phyloP scores from a whole-genome alignment of 2,888 invertebrate genomes.

The Lagria hirta region DNA sequence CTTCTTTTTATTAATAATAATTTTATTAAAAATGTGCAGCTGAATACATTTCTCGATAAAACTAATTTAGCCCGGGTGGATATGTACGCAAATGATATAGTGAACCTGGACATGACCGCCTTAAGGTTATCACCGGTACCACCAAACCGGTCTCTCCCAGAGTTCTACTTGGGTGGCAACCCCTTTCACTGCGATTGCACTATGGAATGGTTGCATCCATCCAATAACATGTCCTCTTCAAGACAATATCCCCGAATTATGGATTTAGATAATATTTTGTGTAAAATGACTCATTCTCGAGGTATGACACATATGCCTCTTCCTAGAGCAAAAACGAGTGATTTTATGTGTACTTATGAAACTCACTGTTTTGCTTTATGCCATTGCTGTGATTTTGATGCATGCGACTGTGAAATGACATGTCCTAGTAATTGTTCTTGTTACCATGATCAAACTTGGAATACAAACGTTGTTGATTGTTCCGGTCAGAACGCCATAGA shows the following conservation, averaged over 20 bases:
- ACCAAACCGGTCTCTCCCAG: constrained; percentile 73
- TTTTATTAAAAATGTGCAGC: constrained; percentile 75
- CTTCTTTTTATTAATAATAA: constrained; percentile 87
- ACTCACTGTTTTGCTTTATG: constrained; percentile 93
- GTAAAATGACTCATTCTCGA: constrained; percentile 81
- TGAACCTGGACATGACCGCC: constrained; percentile 79
- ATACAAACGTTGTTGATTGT: constrained; percentile 90
- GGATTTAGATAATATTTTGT: constrained; percentile 86
- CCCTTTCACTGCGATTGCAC: constrained; percentile 94
- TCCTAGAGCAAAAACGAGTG: constrained; percentile 73
- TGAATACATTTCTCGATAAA: constrained; percentile 86
- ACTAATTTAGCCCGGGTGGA: constrained; percentile 82
- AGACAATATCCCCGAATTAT: constrained; percentile 85
- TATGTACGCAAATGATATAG: constrained; percentile 85
- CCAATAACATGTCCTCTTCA: constrained; percentile 81
- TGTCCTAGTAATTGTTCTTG: constrained; percentile 93
- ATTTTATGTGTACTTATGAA: constrained; percentile 90
- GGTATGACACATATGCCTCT: constrained; percentile 79
- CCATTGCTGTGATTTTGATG: constrained; percentile 94
- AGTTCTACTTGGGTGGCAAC: constrained; percentile 89
- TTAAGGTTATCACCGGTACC: constrained; percentile 75
- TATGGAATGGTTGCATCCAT: constrained; percentile 92
- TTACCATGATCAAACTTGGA: constrained; percentile 93
- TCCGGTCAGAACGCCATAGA: constrained; percentile 75
- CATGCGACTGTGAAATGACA: constrained; percentile 96